Percentiles rank a stretch among this genome's conserved stretches.
These are phyloP conservation scores for Calidris pugnax DNA, from an alignment of 2,113 vertebrate genomes.

Conservation along the genomic window DNA sequence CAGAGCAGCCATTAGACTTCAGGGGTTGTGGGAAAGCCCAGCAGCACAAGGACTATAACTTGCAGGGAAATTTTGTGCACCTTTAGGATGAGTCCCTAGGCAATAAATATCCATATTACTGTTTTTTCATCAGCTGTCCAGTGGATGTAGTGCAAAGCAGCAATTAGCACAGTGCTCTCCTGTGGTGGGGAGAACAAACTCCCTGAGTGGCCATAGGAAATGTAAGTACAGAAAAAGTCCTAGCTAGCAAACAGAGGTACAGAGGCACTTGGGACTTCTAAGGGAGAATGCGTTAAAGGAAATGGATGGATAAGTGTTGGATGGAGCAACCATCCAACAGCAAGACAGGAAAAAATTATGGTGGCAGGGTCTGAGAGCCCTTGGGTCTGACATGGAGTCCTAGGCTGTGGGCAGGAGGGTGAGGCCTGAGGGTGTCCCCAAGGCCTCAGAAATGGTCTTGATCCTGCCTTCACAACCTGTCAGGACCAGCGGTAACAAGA, in stretches of 20 bases:
- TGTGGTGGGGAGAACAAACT: background rate
- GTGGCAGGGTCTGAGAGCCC: fast-evolving
- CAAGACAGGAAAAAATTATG: background rate
- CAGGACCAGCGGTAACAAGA: background rate
- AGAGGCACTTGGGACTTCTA: background rate
- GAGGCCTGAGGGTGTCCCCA: background rate
- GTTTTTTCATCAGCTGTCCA: background rate
- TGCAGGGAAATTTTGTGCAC: background rate
- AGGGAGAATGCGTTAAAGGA: background rate
- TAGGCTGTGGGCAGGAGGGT: fast-evolving
- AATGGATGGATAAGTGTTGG: background rate
- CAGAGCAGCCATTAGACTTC: background rate
- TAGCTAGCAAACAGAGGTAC: background rate
- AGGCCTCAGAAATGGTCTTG: background rate
- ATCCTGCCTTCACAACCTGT: background rate
- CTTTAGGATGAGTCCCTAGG: background rate
- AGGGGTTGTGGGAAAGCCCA: background rate
- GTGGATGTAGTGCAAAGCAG: background rate
- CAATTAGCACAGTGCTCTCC: background rate
- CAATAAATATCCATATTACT: background rate
- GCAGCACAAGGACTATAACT: background rate
- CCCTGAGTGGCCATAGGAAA: background rate
- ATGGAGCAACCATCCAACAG: background rate
- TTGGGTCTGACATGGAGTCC: fast-evolving
- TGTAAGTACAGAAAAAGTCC: background rate